Base-by-base conservation (phyloP, 2,797 vertebrate genomes). In the Galago senegalensis region DNA sequence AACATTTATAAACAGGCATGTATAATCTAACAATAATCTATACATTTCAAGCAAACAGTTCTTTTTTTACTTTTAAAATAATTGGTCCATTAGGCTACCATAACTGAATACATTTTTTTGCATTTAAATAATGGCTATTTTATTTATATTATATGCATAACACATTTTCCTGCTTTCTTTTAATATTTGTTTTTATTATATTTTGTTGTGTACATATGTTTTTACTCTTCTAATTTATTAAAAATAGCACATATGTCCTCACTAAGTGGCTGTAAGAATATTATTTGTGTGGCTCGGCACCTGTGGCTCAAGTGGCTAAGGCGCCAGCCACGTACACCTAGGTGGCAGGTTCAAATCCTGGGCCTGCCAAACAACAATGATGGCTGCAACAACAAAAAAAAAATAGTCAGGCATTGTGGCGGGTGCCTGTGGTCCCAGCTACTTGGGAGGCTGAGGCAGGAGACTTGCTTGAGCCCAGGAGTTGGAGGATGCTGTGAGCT, bases 151-250 rank as follows among this genome's bases (percentile, higher is more conserved):
- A 53, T 53, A 14, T 65, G 85, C 43, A 0, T 77, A 95, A 56
- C 7, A 77, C 53, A 72, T 67, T 89, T 86, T 92, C 37, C 75
- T 80, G 11, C n/a, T 88, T 91, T 82, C 20, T 49, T 53, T 86
- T 81, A 87, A 76, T 84, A 56, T 60, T 87, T 40, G 7, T 85
- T 85, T 92, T 73, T 6, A 65, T n/a, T 65, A 27, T 80, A 67
- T 93, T 79, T 93, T 80, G 43, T 58, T 75, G 6, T 86, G 31
- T 70, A 56, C 27, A 6, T 77, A 25, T 73, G 61, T 7, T 89
- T 84, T 86, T 92, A 46, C 18, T 61, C 23, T 72, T 70, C 49
- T 79, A 21, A 53, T 56, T 72, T 81, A 31, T 82, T 91, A 67
- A 80, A 81, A 96, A 37, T 61, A 76, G n/a, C 49, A 23, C 37